phyloP scores from a whole-genome alignment of 2,113 vertebrate genomes.

The Saguinus midas region DNA sequence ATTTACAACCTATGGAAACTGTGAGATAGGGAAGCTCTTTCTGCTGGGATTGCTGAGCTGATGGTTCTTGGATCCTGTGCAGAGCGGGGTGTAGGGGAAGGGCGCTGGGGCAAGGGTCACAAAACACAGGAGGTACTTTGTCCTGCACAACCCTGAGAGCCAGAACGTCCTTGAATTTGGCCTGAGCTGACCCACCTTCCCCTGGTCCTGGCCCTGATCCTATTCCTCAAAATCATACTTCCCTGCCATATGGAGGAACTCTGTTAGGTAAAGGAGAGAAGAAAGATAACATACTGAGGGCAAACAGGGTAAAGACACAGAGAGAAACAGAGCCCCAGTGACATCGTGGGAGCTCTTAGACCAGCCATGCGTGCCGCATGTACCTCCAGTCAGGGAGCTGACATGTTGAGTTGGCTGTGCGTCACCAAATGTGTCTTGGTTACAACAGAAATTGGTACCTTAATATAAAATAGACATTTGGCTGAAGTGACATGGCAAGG shows the following conservation, averaged over 20 bases:
- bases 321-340: not conserved
- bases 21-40: too few species aligned
- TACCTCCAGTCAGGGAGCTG: not conserved
- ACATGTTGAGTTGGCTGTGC: not conserved
- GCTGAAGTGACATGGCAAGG: not conserved
- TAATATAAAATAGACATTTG: too few species aligned
- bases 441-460: not conserved
- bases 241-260: not conserved
- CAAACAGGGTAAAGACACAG: not conserved
- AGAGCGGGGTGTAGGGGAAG: accelerated
- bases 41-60: too few species aligned
- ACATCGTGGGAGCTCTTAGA: not conserved
- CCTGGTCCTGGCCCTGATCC: not conserved
- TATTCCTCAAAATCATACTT: not conserved
- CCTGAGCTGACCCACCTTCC: accelerated
- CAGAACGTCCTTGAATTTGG: not conserved
- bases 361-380: not conserved
- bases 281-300: accelerated
- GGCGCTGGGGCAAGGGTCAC: too few species aligned
- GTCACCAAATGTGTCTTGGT: not conserved
- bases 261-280: not conserved
- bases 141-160: too few species aligned
- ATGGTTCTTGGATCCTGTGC: accelerated
- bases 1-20: accelerated
- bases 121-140: accelerated